A percentile compares a stretch with the other conserved stretches of the same genome.
Evolutionary conservation across 2,888 invertebrate genomes (phyloP).

Genomic region (Athalia rosae): DNA sequence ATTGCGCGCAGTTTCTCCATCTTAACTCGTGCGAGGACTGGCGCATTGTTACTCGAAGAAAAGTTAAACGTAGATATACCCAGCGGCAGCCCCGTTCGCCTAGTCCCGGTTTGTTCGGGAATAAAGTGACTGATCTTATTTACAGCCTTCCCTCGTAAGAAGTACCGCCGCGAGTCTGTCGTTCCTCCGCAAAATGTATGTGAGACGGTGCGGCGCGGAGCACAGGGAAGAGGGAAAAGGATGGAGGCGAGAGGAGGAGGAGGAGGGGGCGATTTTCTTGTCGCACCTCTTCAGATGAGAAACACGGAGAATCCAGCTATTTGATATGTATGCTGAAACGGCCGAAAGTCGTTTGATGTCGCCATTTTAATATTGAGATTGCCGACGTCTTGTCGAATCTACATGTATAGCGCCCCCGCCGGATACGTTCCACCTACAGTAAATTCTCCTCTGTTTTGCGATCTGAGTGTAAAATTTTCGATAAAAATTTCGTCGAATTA

Average conservation of each 20-base stretch:
- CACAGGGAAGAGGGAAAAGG: background rate
- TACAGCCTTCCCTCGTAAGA: slow-evolving; percentile 14
- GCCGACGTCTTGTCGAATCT: slow-evolving; percentile 44
- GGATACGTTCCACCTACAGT: slow-evolving; percentile 20
- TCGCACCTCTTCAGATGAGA: slow-evolving; percentile 41
- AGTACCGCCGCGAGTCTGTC: background rate
- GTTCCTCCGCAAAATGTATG: background rate
- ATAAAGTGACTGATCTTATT: background rate
- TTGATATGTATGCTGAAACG: slow-evolving; percentile 48
- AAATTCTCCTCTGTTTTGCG: slow-evolving; percentile 25
- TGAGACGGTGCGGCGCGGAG: background rate
- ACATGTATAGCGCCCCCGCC: slow-evolving; percentile 26
- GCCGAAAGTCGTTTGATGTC: slow-evolving; percentile 47
- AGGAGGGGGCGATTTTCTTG: background rate
- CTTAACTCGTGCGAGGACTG: background rate
- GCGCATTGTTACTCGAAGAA: slow-evolving; percentile 3
- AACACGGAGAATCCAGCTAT: slow-evolving; percentile 46
- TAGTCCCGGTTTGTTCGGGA: background rate
- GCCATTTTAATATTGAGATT: slow-evolving; percentile 50
- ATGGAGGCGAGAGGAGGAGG: background rate
- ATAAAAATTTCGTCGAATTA: too few species aligned
- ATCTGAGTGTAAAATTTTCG: background rate
- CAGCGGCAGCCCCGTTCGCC: background rate
- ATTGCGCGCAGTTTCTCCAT: slow-evolving; percentile 2
- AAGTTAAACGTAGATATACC: slow-evolving; percentile 10